These are phyloP conservation scores for Hipposideros larvatus DNA, from an alignment of 2,797 vertebrate genomes.

Conservation along the genomic window DNA sequence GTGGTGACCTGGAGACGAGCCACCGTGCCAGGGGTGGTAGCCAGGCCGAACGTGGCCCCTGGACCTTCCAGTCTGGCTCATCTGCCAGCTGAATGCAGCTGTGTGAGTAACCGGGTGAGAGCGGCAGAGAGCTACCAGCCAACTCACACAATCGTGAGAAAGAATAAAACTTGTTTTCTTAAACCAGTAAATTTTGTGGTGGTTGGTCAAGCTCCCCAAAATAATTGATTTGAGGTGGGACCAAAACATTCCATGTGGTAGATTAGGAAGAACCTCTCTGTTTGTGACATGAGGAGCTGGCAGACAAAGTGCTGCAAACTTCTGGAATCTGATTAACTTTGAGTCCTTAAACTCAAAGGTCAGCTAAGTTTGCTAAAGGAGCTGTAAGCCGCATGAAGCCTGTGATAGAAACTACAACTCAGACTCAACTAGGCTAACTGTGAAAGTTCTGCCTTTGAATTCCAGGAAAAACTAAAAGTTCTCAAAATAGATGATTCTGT, in stretches of 20 bases:
- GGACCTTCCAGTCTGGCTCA: background rate
- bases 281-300: background rate
- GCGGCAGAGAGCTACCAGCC: background rate
- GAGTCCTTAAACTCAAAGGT: background rate
- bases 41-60: fast-evolving
- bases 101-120: fast-evolving
- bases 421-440: background rate
- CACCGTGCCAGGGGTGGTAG: too few relatives aligned
- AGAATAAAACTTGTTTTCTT: fast-evolving
- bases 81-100: background rate
- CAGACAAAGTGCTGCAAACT: background rate
- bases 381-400: background rate
- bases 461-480: background rate
- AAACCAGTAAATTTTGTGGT: background rate
- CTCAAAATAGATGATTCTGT: background rate
- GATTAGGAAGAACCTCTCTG: background rate
- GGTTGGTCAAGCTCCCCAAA: too few relatives aligned
- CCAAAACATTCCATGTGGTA: too few relatives aligned
- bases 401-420: background rate
- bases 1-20: background rate
- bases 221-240: background rate
- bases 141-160: background rate
- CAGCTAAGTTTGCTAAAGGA: background rate
- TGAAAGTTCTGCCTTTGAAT: background rate
- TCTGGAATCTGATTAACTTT: background rate